Evolutionary conservation across 2,888 invertebrate species (phyloP), one percentile per base, ranked within the genome.

Genomic region (Xylophagus ater): DNA sequence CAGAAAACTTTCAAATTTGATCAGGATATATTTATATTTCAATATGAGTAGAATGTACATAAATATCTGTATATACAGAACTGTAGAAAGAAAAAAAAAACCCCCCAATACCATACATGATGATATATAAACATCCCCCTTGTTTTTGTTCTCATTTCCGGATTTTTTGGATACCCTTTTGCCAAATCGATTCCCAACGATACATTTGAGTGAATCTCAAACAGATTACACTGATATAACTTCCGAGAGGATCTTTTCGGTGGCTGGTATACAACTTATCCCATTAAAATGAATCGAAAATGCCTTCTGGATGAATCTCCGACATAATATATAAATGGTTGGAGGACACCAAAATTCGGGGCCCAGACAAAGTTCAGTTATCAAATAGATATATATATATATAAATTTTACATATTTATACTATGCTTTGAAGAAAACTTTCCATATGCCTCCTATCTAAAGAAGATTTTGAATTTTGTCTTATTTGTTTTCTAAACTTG

Each of bases 221-320:
- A 35, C 35, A 35, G 35, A 35, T 35, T 35, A 35, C 35, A 35
- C 35, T 18, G 35, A 35, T 35, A 35, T 35, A 35, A 35, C 35
- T 35, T 35, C 35, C 35, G 35, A 20, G 15, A n/a, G n/a, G n/a
- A n/a, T n/a, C n/a, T n/a, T n/a, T n/a, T n/a, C n/a, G n/a, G 18
- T 26, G 19, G 28, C 35, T 26, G 12, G 35, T 18, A 35, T 28
- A 26, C 28, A 35, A 35, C 28, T 35, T 35, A 26, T 35, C 19
- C 35, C 35, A 35, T 35, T 35, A 35, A 35, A 35, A 35, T 18
- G 28, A 28, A 35, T 35, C 35, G 35, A 26, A 35, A 35, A 35
- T 35, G 35, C 35, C 35, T 35, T 35, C 28, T 26, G 35, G 35
- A 35, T 35, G 28, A 26, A 35, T 35, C 28, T 20, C 28, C 28